A percentile compares a stretch with the other conserved stretches of the same genome.
Conservation (phyloP, 2,797 vertebrate genomes). For the Siniperca scherzeri region DNA sequence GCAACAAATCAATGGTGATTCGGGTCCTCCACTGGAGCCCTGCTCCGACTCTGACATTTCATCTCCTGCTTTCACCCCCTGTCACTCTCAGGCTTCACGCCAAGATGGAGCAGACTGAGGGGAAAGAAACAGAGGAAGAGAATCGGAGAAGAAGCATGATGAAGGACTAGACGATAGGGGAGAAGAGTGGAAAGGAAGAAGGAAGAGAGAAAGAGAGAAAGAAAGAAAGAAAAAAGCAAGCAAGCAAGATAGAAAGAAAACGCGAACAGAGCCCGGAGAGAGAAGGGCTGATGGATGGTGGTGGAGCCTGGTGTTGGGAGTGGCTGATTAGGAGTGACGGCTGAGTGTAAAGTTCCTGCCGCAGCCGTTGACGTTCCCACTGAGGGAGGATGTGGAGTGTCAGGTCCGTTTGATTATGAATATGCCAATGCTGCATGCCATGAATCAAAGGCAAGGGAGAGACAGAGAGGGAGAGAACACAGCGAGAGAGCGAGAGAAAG, state of each 20-base stretch:
- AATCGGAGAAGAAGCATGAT: conserved; percentile 58
- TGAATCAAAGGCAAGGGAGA: conserved; percentile 75
- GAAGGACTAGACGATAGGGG: conserved; percentile 57
- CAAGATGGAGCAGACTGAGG: conserved; percentile 56
- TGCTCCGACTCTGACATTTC: conserved; percentile 79
- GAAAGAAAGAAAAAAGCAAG: conserved; percentile 1
- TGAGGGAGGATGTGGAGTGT: conserved; percentile 84
- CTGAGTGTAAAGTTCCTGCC: conserved; percentile 88
- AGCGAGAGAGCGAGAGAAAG: conserved; percentile 39
- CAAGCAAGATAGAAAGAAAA: conserved; percentile 3
- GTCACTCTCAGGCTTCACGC: conserved; percentile 73
- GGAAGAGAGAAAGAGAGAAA: conserved; percentile 20
- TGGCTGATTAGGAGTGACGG: conserved; percentile 90
- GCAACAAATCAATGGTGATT: conserved; percentile 86
- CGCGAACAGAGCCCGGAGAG: conserved; percentile 38
- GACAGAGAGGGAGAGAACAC: conserved; percentile 39
- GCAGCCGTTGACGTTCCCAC: conserved; percentile 83
- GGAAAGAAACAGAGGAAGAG: conserved; percentile 54
- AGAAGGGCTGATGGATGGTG: conserved; percentile 78
- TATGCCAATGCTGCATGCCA: conserved; percentile 77
- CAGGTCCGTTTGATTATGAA: conserved; percentile 84
- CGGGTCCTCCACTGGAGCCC: conserved; percentile 67
- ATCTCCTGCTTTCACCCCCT: conserved; percentile 80
- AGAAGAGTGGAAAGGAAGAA: conserved; percentile 7
- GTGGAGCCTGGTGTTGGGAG: conserved; percentile 80